Conservation (phyloP, 1,140 invertebrate species). For the Mercenaria mercenaria region DNA sequence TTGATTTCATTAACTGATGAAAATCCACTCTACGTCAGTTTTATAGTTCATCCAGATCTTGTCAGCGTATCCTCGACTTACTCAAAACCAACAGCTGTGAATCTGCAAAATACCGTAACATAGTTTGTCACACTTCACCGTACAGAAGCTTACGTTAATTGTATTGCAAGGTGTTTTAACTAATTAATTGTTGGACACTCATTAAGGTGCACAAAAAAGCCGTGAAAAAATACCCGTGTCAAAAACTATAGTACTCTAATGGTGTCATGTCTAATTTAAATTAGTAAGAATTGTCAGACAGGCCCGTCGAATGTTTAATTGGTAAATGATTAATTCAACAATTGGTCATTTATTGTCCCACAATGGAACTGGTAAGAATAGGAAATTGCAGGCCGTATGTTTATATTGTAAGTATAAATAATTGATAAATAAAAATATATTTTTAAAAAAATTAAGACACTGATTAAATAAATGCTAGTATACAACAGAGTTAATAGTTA, state of each 20-base stretch:
- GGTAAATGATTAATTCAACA: not conserved
- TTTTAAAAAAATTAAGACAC: not conserved
- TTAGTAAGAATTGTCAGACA: not conserved
- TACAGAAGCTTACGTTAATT: not conserved
- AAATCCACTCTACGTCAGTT: too few species aligned
- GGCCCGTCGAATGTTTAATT: not conserved
- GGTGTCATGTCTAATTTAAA: constrained; percentile 2
- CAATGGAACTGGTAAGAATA: not conserved
- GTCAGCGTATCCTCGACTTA: not conserved
- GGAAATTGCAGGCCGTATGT: not conserved
- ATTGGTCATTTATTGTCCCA: not conserved
- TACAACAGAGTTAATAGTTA: not conserved
- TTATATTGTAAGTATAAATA: not conserved
- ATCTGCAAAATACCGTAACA: not conserved
- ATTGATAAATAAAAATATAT: not conserved
- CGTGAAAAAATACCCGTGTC: constrained; percentile 3
- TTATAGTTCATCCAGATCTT: not conserved
- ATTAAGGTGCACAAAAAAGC: not conserved
- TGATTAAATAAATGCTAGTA: not conserved
- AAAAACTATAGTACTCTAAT: not conserved
- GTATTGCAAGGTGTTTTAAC: not conserved
- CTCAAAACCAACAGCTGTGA: not conserved
- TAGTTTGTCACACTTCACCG: not conserved
- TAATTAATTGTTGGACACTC: not conserved
- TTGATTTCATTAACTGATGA: not conserved